Base-by-base conservation (phyloP, 2,113 vertebrate species). In the Calypte anna region DNA sequence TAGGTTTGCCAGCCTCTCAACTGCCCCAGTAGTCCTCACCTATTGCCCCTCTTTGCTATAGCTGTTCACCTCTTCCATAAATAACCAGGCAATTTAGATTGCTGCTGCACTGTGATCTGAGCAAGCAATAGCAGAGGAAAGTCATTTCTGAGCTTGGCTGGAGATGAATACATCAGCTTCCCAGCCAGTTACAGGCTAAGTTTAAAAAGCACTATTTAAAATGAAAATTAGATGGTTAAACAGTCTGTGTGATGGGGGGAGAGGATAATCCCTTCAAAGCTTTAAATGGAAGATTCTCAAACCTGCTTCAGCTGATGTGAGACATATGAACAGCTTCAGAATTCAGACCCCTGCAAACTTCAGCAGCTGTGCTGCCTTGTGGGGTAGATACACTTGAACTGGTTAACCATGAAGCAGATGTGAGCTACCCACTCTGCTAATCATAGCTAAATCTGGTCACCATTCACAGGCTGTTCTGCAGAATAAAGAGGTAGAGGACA, bases 191-290 rank as follows among this genome's bases (percentile, higher is more conserved):
- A 75, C 38, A 69, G 86, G 66, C 88, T 69, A 94, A 68, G 80
- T 95, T 93, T 88, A 95, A 96, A 93, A 96, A 86, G 79, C 33
- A 5, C 88, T 90, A 80, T 90, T 97, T 80, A 88, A 95, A 90
- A 96, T 66, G 90, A 95, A 96, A 96, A 95, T 96, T 91, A 96
- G 96, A 89, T 85, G 66, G 87, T 84, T 93, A 96, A 95, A 93
- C 28, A 24, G 69, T 38, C 36, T 38, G 36, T 38, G 36, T 38
- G 33, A 40, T 76, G 79, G 86, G 53, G 25, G 16, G 80, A 83
- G 38, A 30, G 77, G 70, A 94, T 96, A 96, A 97, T 97, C 95
- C 91, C 93, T 86, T 96, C 93, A 96, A 94, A 96, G 93, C 91
- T 95, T 89, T 94, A 82, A 59, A 74, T 24, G 61, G 79, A 85